Evolutionary conservation across 1,140 invertebrate species (phyloP), one percentile per base, ranked within the genome.

Genomic region (Gryllus bimaculatus): DNA sequence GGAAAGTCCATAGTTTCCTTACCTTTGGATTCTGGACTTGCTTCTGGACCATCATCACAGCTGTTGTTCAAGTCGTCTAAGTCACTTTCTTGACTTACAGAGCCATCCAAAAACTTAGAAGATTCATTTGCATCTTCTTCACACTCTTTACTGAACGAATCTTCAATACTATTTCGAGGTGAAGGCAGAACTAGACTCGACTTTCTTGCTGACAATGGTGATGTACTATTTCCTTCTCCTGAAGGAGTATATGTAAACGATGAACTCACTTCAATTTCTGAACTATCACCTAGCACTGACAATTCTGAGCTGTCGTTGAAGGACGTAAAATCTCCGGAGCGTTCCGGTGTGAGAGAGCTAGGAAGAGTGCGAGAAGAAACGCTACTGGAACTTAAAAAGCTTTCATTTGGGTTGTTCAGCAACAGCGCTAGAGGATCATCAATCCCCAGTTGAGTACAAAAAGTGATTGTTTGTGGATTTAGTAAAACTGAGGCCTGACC

Each of bases 391-490:
- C 48, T 21, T 18, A 76, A 76, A 10, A 47, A 76, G 8, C 39
- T 48, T 48, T 83, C 82, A 74, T 85, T 83, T 77, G 39, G 20
- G n/a, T 13, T n/a, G 8, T 88, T 82, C 80, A 88, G 79, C 8
- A 88, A 84, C 48, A 92, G 83, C 21, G 85, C 85, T 8, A 90
- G 84, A 6, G 95, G 94, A 88, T 97, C 94, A 81, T 92, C 91
- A 15, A 97, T 89, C 8, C 90, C 89, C 20, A 98, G 85, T 84
- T 88, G 91, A n/a, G 92, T 88, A 87, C 96, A 98, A 78, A 98
- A 90, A 73, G 89, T 83, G 8, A 88, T 89, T 8, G 95, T 97
- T 85, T 98, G 96, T 20, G 92, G 90, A 87, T 98, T 98, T 15
- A 90, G 83, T 79, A 89, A 85, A 0, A 91, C 86, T 74, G 85